These are phyloP conservation scores for Syngnathus floridae DNA, from an alignment of 2,113 vertebrate genomes.

Conservation along the genomic window DNA sequence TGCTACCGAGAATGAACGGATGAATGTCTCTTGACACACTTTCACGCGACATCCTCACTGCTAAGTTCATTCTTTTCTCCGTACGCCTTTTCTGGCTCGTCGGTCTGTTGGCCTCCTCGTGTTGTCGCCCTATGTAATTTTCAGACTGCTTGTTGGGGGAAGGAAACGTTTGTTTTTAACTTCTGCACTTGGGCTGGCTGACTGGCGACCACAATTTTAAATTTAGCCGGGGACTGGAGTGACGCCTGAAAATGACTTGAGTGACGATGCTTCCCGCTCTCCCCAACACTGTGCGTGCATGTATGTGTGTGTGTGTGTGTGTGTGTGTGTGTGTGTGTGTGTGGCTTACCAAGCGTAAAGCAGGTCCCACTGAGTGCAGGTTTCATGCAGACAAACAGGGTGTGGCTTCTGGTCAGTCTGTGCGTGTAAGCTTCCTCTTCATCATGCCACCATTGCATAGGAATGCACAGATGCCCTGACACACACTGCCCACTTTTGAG, in stretches of 20 bases:
- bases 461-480: slow-evolving; percentile 44
- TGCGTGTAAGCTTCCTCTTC: slow-evolving; percentile 41
- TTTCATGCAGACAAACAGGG: slow-evolving; percentile 62
- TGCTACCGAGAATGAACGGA: too few species aligned
- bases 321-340: slow-evolving; percentile 33
- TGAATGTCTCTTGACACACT: neutral
- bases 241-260: slow-evolving; percentile 60
- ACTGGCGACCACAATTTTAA: slow-evolving; percentile 64
- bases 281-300: neutral
- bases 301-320: slow-evolving; percentile 26
- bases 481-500: slow-evolving; percentile 22
- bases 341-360: slow-evolving; percentile 29
- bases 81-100: too few species aligned
- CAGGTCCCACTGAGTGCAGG: slow-evolving; percentile 55
- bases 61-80: neutral
- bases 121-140: slow-evolving; percentile 53
- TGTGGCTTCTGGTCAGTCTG: slow-evolving; percentile 36
- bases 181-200: slow-evolving; percentile 39
- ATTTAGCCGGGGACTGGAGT: slow-evolving; percentile 63
- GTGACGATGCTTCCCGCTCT: slow-evolving; percentile 30
- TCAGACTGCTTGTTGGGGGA: slow-evolving; percentile 47
- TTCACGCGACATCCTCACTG: neutral
- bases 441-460: slow-evolving; percentile 33
- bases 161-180: slow-evolving; percentile 60
- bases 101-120: slow-evolving; percentile 16